Evolutionary conservation across 2,797 vertebrate species (phyloP).

Genomic region (Hydrolagus colliei): DNA sequence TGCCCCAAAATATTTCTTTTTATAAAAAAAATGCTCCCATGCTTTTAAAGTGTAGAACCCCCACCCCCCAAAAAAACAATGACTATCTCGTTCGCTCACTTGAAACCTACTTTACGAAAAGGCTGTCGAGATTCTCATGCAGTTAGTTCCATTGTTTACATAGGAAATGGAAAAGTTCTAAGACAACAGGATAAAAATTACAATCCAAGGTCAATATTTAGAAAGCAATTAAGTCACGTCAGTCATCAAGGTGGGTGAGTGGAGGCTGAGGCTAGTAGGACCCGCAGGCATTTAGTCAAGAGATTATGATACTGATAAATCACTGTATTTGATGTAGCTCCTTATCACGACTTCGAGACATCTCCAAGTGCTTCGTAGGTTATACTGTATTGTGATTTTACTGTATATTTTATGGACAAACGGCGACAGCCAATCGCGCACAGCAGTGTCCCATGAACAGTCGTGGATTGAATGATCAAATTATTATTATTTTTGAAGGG

Average conservation of each 20-base stretch:
- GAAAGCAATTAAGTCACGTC: constrained; percentile 40
- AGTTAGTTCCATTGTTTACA: constrained; percentile 41
- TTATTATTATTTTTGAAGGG: no score
- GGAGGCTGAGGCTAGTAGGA: not conserved
- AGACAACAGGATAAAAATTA: constrained; percentile 65
- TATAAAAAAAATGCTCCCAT: not conserved
- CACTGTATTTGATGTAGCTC: not conserved
- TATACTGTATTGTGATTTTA: no score
- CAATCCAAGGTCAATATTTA: constrained; percentile 65
- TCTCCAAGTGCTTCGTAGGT: no score
- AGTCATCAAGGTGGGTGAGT: not conserved
- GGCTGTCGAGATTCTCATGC: not conserved
- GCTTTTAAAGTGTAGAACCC: not conserved
- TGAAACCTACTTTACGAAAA: not conserved
- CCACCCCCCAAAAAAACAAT: no score
- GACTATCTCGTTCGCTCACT: not conserved
- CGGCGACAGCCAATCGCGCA: no score
- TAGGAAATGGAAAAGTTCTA: constrained; percentile 56
- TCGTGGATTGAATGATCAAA: no score
- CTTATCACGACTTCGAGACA: no score
- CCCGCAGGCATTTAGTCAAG: not conserved
- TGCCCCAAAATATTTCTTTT: no score
- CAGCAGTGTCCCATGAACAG: no score
- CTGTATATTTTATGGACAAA: no score
- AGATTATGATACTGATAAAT: no score